A percentile compares a stretch with the other conserved stretches of the same genome.
Evolutionary conservation across 2,113 vertebrate species (phyloP).

Genomic region (Typhlomys cinereus): DNA sequence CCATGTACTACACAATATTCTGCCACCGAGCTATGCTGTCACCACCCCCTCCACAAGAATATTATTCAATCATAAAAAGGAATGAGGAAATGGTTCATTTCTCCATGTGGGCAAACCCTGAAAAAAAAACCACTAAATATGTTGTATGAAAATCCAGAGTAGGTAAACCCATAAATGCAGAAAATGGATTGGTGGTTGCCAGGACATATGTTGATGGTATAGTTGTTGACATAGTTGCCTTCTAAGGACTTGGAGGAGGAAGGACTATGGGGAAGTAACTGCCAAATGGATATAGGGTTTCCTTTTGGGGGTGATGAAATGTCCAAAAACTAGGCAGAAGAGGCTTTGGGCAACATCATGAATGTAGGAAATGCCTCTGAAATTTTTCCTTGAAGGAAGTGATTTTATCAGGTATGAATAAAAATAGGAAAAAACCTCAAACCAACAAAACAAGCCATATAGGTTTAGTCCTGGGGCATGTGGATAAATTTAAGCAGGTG

Average conservation of each 20-base stretch:
- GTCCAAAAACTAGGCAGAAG: neutral
- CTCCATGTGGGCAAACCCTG: neutral
- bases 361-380: neutral
- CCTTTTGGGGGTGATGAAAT: neutral
- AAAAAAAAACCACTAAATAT: no score
- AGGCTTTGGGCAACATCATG: neutral
- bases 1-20: no score
- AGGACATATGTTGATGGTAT: no score
- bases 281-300: neutral
- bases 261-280: neutral
- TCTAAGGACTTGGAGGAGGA: neutral
- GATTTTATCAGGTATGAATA: neutral
- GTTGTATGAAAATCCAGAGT: neutral
- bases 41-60: neutral
- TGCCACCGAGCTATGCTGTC: no score
- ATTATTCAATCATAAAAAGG: neutral
- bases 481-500: neutral
- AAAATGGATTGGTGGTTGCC: neutral
- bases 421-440: neutral
- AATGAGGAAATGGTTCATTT: neutral
- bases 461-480: neutral
- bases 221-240: no score
- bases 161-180: neutral
- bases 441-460: neutral
- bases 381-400: conserved; percentile 12